phyloP scores from a whole-genome alignment of 2,888 invertebrate species.

The Embidobia sp. region DNA sequence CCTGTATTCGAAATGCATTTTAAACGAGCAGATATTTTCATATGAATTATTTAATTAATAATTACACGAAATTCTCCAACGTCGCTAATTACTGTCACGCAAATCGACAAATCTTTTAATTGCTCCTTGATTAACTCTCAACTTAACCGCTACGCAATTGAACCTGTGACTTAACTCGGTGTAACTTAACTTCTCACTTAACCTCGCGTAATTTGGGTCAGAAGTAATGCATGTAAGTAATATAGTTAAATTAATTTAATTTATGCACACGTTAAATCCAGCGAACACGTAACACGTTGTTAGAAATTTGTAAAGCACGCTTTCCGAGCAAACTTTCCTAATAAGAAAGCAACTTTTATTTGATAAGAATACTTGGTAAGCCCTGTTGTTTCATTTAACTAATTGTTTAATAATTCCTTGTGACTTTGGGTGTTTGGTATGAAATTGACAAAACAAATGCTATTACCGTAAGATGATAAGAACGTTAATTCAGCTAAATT shows the following conservation, averaged over 20 bases:
- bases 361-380: not conserved
- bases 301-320: not conserved
- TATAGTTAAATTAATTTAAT: not conserved
- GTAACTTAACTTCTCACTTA: conserved; percentile 1
- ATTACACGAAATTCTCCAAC: no score
- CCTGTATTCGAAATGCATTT: no score
- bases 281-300: not conserved
- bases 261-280: not conserved
- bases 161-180: not conserved
- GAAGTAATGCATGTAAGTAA: conserved; percentile 1
- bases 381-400: no score
- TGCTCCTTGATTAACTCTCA: not conserved
- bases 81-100: no score
- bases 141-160: not conserved
- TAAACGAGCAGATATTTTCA: no score
- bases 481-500: not conserved
- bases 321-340: not conserved
- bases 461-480: no score
- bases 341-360: conserved; percentile 2
- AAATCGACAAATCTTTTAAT: not conserved
- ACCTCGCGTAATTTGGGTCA: not conserved
- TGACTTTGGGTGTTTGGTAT: no score
- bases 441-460: no score
- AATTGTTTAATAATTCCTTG: no score
- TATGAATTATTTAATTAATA: no score